phyloP scores from a whole-genome alignment of 1,140 invertebrate species.

The Drosophila lacertosa region DNA sequence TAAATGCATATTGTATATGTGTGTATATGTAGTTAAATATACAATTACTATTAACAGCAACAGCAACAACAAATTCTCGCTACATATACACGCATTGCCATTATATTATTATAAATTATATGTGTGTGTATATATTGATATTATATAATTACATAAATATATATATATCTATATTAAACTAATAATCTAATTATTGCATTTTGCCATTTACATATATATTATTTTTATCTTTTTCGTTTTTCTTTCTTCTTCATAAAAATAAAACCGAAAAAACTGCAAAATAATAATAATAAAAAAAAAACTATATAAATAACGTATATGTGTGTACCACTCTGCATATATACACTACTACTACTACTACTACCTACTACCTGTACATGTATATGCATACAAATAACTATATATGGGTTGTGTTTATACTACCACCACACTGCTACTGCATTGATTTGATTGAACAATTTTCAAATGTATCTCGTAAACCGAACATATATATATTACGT shows the following conservation, averaged over 20 bases:
- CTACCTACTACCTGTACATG: constrained; percentile 83
- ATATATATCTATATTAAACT: constrained; percentile 81
- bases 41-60: constrained; percentile 20
- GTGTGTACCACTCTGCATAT: constrained; percentile 82
- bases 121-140: constrained; percentile 81
- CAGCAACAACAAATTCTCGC: constrained; percentile 27
- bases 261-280: constrained; percentile 74
- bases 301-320: constrained; percentile 83
- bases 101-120: constrained; percentile 59
- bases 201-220: constrained; percentile 84
- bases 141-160: constrained; percentile 64
- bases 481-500: constrained; percentile 66
- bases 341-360: constrained; percentile 76
- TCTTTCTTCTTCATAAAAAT: constrained; percentile 84
- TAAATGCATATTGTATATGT: constrained; percentile 74
- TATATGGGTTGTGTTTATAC: constrained; percentile 84
- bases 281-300: constrained; percentile 72
- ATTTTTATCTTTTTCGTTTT: constrained; percentile 84
- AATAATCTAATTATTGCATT: constrained; percentile 84
- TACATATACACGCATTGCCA: constrained; percentile 63
- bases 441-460: constrained; percentile 82
- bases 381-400: constrained; percentile 84
- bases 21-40: constrained; percentile 65
- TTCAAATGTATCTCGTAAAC: constrained; percentile 82
- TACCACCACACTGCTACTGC: constrained; percentile 82